Evolutionary conservation across 1,140 invertebrate genomes (phyloP), one percentile per base, ranked within the genome.

Genomic region (Cardiocondyla obscurior): DNA sequence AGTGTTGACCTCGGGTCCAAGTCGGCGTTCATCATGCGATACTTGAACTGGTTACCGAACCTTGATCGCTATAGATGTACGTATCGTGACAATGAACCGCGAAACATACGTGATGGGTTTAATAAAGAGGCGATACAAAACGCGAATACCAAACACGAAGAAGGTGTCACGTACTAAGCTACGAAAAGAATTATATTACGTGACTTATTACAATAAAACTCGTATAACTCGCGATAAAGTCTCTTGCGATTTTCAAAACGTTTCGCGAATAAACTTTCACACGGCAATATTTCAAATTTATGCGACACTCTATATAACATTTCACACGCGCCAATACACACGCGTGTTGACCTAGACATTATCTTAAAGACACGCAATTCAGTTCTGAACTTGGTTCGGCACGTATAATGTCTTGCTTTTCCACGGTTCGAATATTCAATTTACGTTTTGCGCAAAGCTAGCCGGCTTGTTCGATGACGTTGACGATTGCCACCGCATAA

Each of bases 41-140:
- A 79, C 25, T 39, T 44, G 25, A 44, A 46, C 44, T 33, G 12
- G 33, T 69, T 69, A 79, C 7, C 33, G 22, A 67, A 42, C 7
- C 49, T 79, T 79, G 33, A 12, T 69, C 30, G 33, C 12, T 14
- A 39, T 33, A 25, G 25, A 33, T 58, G 12, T 74, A 62, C 28
- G 39, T 62, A 33, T 8, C 58, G 22, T 69, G 25, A 12, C 62
- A 67, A 79, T 79, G 33, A 69, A 51, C 19, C 22, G 8, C 22
- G 8, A 69, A 79, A 67, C 12, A 69, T 69, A 55, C 46, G 74
- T 79, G 62, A 79, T n/a, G 3, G 12, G 5, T 42, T 67, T 69
- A 53, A 77, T 42, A 22, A 77, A 77, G 67, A 77, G 46, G 3
- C 6, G 16, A 67, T 28, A 53, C 62, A 30, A 53, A 53, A n/a